Evolutionary conservation across 2,113 vertebrate genomes (phyloP).

Genomic region (Dasyurus viverrinus): DNA sequence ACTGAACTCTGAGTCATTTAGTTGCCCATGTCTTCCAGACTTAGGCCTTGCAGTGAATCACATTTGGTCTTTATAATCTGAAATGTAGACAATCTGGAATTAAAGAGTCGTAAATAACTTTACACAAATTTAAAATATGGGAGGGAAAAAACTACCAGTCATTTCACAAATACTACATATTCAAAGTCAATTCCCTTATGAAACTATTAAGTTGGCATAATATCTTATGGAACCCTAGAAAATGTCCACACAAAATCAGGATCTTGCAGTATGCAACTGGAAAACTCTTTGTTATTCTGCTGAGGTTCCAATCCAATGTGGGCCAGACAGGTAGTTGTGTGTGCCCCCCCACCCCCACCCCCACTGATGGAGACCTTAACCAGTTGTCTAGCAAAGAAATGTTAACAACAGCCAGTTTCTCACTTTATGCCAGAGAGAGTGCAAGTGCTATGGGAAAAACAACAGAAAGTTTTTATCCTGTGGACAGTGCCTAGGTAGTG

Average conservation of each 20-base stretch:
- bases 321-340: background rate
- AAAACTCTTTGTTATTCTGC: background rate
- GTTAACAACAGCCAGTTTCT: background rate
- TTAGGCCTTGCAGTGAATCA: background rate
- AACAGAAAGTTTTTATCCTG: background rate
- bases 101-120: background rate
- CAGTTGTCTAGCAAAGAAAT: background rate
- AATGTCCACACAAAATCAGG: background rate
- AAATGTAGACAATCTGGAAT: background rate
- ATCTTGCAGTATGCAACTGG: background rate
- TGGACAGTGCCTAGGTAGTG: background rate
- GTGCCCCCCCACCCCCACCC: no score
- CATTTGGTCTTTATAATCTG: background rate
- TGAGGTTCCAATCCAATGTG: background rate
- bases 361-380: background rate
- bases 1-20: background rate
- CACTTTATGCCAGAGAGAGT: background rate
- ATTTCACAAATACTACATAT: background rate
- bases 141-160: background rate
- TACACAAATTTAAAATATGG: background rate
- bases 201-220: background rate
- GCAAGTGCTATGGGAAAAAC: slow-evolving; percentile 22
- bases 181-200: background rate
- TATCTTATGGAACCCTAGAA: background rate
- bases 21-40: background rate